These are phyloP conservation scores for Contarinia nasturtii DNA, from an alignment of 1,140 invertebrate genomes.

Conservation along the genomic window DNA sequence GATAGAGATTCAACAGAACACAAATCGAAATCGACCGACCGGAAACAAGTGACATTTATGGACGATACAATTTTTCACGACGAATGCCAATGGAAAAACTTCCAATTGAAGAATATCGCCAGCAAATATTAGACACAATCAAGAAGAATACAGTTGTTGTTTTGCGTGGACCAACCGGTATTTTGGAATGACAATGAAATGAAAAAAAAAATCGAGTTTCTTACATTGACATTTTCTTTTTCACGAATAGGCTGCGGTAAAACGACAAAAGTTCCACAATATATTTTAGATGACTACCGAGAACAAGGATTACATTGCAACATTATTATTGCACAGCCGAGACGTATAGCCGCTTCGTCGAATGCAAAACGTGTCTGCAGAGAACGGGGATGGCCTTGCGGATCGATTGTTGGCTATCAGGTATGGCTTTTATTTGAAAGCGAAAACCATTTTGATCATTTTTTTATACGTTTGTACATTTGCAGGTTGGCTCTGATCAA, in stretches of 20 bases:
- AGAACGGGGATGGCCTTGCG: conserved; percentile 62
- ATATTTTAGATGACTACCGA: conserved; percentile 61
- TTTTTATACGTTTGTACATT: too few relatives aligned
- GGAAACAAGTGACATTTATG: too few relatives aligned
- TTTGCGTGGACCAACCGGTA: conserved; percentile 29
- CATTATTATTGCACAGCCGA: conserved; percentile 84
- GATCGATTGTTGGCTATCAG: conserved; percentile 68
- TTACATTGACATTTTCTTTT: too few relatives aligned
- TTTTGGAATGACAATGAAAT: too few relatives aligned
- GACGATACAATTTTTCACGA: too few relatives aligned
- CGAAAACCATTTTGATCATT: too few relatives aligned
- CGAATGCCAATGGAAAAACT: conserved; percentile 2
- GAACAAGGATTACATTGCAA: conserved; percentile 45
- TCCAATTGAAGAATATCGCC: conserved; percentile 13
- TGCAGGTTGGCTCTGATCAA: too few relatives aligned
- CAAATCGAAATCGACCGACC: too few relatives aligned
- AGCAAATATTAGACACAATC: conserved; percentile 12
- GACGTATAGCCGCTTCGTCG: conserved; percentile 74
- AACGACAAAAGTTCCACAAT: conserved; percentile 82
- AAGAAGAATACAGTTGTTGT: conserved; percentile 14
- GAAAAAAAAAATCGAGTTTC: too few relatives aligned
- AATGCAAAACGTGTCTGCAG: conserved; percentile 63
- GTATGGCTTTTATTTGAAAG: too few relatives aligned
- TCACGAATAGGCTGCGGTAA: conserved; percentile 48
- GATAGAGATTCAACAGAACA: too few relatives aligned